Evolutionary conservation across 2,888 invertebrate species (phyloP), one percentile per base, ranked within the genome.

Genomic region (Halocaridina rubra): DNA sequence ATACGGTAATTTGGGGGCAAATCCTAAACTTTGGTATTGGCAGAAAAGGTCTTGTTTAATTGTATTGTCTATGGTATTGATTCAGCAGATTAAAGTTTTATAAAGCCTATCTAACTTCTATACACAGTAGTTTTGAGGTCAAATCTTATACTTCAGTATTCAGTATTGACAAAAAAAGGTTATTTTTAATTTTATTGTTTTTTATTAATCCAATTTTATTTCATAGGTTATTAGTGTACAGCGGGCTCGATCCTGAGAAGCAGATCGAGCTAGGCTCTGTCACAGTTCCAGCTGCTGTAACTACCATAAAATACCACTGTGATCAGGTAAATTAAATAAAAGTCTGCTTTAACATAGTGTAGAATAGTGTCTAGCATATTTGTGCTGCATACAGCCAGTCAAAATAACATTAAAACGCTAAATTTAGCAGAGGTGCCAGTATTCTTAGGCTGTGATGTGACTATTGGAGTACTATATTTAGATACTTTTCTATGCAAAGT

Each of bases 221-320:
- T 59, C n/a, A 16, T 89, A 92, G 95, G 90, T 93, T 97, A 79
- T 93, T 96, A 78, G 92, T 97, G 85, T 96, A 96, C 91, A 94
- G 95, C 32, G 96, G 96, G 2, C 93, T 94, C n/a, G 96, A 96
- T 90, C 96, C 96, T 0, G 96, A 97, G 90, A 95, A 95, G 89
- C 95, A 95, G 89, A 95, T 95, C 32, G 90, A 91, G 86, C 89
- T 91, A 19, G 94, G 94, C 3, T 94, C 93, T 89, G 94, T 94
- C 22, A 91, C 93, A 0, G 94, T 95, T 0, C 92, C 94, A 0
- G 95, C 95, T 1, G 92, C 86, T 19, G 82, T 88, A 16, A 84
- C 86, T 2, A 75, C 86, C 13, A 86, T 88, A 19, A 84, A 85
- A 79, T 88, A 88, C 39, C 88, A 88, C 74, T 88, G 86, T 78